Evolutionary conservation across 2,113 vertebrate species (phyloP), one percentile per base, ranked within the genome.

Genomic region (Parus major): DNA sequence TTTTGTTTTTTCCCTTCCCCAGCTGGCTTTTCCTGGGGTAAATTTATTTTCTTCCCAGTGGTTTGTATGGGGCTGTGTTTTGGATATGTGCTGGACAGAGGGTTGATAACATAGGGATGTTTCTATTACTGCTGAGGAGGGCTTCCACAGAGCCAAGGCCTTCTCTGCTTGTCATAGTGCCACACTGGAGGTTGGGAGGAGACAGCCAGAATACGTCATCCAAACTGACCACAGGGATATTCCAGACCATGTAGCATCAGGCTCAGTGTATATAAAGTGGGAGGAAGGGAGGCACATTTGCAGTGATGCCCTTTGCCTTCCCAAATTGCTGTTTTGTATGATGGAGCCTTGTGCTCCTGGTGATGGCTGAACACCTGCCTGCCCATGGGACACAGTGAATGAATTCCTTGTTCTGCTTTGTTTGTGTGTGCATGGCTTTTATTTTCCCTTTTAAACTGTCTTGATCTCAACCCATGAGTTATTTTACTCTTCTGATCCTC

Each of bases 121-220:
- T 52, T 81, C 20, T 65, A 7, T 50, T 16, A 28, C 11, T 81
- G 39, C 18, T 53, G 18, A 10, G 33, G 18, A 52, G 55, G 5
- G 7, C 14, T 33, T 46, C 9, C 21, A 7, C 14, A 25, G 85
- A 71, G 25, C 35, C 57, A 50, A 8, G 4, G 31, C 22, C 27
- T 13, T 19, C 5, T 57, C 50, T 50, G 42, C 59, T 50, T 72
- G 49, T 7, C 0, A 0, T 19, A 3, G 8, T 22, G 42, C 7
- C 4, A 15, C 1, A 0, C 7, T 31, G 42, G 18, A 50, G 33
- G 7, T 0, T 65, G 36, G 50, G 44, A 33, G 12, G 12, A 33
- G 11, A 28, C 59, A 57, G 22, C 35, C 27, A 21, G 76, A 42
- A 44, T 22, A 33, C 27, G 22, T 44, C 52, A 44, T 31, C 44